phyloP scores from a whole-genome alignment of 2,888 invertebrate species.

The Baronia brevicornis region DNA sequence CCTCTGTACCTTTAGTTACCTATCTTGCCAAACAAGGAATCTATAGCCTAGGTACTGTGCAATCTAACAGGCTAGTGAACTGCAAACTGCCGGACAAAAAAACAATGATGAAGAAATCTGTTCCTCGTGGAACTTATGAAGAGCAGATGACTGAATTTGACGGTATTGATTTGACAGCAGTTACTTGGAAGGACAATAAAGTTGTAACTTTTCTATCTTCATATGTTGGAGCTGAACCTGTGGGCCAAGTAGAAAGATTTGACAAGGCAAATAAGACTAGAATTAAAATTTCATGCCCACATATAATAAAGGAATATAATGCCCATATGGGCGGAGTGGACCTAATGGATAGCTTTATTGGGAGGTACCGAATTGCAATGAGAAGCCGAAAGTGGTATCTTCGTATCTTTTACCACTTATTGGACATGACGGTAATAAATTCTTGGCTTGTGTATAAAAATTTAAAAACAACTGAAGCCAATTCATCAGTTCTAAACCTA shows the following conservation, averaged over 20 bases:
- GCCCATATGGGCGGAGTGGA: conserved; percentile 40
- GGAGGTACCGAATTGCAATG: conserved; percentile 29
- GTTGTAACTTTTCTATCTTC: conserved; percentile 31
- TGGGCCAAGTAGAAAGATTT: conserved; percentile 29
- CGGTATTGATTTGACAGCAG: conserved; percentile 31
- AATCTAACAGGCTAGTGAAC: conserved; percentile 32
- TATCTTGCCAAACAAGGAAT: conserved; percentile 30
- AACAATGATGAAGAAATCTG: conserved; percentile 34
- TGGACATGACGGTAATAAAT: conserved; percentile 32
- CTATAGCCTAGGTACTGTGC: conserved; percentile 30
- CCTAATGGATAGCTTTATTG: conserved; percentile 34
- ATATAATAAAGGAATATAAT: conserved; percentile 35
- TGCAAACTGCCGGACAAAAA: conserved; percentile 31
- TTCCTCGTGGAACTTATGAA: conserved; percentile 35
- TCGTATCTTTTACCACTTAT: conserved; percentile 35
- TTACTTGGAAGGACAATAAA: conserved; percentile 38
- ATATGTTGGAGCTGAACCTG: conserved; percentile 30
- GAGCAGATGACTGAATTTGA: conserved; percentile 31
- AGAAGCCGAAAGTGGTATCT: conserved; percentile 39
- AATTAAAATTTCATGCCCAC: conserved; percentile 34
- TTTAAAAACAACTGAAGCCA: conserved; percentile 30
- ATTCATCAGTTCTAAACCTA: conserved; percentile 34
- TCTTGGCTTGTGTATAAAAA: conserved; percentile 31
- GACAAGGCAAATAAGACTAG: conserved; percentile 30
- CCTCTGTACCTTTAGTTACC: conserved; percentile 26